Conservation (phyloP, 2,113 vertebrate genomes). For the Epinephelus lanceolatus region DNA sequence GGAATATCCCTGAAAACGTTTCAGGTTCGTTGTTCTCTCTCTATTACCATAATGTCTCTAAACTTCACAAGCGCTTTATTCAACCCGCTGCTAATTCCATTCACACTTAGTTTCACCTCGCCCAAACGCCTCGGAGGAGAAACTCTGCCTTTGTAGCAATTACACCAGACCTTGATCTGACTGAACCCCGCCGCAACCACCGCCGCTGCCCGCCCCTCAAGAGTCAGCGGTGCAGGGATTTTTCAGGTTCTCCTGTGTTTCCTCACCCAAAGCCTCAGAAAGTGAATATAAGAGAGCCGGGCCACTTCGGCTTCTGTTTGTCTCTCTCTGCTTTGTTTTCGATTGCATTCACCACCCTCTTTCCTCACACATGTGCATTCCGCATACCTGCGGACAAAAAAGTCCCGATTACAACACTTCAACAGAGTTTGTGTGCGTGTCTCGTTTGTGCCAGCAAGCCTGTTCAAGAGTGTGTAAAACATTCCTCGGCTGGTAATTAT, state of each 20-base stretch:
- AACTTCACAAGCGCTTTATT: constrained; percentile 70
- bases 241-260: constrained; percentile 29
- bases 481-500: constrained; percentile 66
- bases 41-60: constrained; percentile 63
- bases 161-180: constrained; percentile 70
- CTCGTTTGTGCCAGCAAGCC: constrained; percentile 13
- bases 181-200: constrained; percentile 20
- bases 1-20: constrained; percentile 43
- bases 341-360: not conserved
- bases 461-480: constrained; percentile 46
- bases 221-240: constrained; percentile 26
- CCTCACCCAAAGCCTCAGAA: constrained; percentile 17
- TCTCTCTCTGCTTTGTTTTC: constrained; percentile 34
- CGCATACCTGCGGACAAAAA: constrained; percentile 26
- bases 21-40: constrained; percentile 33
- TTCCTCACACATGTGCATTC: constrained; percentile 14
- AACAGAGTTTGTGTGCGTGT: constrained; percentile 36
- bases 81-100: constrained; percentile 66
- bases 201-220: not conserved
- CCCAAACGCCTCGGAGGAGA: constrained; percentile 56
- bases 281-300: not conserved
- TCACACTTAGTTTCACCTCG: constrained; percentile 77
- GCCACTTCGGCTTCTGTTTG: constrained; percentile 38
- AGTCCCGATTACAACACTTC: constrained; percentile 26
- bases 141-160: constrained; percentile 64